Percentiles rank a stretch among this genome's conserved stretches.
Conservation (phyloP, 2,797 vertebrate species). For the Stomatorhinus walkeri region DNA sequence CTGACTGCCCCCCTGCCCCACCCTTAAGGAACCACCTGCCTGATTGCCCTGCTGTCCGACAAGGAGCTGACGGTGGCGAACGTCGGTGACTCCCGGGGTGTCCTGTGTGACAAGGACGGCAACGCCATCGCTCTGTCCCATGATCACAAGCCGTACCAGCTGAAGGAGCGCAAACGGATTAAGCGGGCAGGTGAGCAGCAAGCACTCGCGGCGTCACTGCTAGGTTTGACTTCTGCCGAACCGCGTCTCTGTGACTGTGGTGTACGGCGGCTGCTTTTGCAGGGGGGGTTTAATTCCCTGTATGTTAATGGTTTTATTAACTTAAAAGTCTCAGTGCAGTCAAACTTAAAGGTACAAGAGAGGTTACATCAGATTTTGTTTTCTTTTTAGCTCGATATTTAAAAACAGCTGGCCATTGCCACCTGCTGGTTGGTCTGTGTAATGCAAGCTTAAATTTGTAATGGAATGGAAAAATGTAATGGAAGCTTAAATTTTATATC, state of each 20-base stretch:
- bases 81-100: constrained; percentile 88
- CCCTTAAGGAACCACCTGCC: constrained; percentile 80
- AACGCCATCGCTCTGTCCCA: constrained; percentile 91
- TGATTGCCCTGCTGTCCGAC: constrained; percentile 85
- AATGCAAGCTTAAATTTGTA: background rate
- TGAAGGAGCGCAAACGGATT: constrained; percentile 96
- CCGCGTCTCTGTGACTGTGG: background rate
- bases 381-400: background rate
- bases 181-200: constrained; percentile 82
- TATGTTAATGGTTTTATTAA: background rate
- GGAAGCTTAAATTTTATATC: background rate
- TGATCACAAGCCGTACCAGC: constrained; percentile 96
- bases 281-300: background rate
- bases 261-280: background rate
- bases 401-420: constrained; percentile 23
- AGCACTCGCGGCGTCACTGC: background rate
- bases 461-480: too few relatives aligned
- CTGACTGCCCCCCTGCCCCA: background rate
- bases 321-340: background rate
- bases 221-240: background rate
- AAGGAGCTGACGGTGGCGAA: constrained; percentile 93
- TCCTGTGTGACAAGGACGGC: constrained; percentile 92
- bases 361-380: background rate
- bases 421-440: constrained; percentile 37
- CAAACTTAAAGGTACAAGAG: background rate